These are phyloP conservation scores for Cephalopterus ornatus DNA, from an alignment of 2,113 vertebrate species.

Conservation along the genomic window DNA sequence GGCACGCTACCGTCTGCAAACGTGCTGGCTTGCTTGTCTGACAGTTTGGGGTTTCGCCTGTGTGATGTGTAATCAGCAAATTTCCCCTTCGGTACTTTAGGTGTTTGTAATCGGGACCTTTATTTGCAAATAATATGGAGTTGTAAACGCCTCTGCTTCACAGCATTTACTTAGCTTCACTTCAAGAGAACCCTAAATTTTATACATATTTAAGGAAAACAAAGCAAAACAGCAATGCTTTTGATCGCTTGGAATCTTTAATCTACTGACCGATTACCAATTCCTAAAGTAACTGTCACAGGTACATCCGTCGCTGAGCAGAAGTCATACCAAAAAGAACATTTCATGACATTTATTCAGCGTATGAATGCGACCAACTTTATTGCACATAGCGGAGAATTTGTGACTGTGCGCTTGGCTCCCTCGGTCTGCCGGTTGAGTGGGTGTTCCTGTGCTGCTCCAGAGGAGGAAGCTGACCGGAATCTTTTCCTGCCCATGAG, in stretches of 20 bases:
- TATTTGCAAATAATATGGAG: neutral
- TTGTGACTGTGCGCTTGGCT: neutral
- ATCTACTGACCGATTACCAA: neutral
- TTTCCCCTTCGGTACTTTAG: neutral
- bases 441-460: neutral
- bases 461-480: neutral
- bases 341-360: neutral
- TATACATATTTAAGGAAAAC: neutral
- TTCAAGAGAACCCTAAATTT: neutral
- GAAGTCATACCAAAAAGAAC: neutral
- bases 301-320: neutral
- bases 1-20: neutral
- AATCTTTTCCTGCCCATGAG: neutral
- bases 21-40: neutral
- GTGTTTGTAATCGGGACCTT: neutral
- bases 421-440: neutral
- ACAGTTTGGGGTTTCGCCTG: neutral
- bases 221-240: neutral
- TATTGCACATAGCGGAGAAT: neutral
- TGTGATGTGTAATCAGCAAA: neutral
- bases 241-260: neutral
- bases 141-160: neutral
- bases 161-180: neutral
- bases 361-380: neutral
- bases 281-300: neutral